Conservation (phyloP, 1,140 invertebrate genomes). For the Cyclargus thomasi region DNA sequence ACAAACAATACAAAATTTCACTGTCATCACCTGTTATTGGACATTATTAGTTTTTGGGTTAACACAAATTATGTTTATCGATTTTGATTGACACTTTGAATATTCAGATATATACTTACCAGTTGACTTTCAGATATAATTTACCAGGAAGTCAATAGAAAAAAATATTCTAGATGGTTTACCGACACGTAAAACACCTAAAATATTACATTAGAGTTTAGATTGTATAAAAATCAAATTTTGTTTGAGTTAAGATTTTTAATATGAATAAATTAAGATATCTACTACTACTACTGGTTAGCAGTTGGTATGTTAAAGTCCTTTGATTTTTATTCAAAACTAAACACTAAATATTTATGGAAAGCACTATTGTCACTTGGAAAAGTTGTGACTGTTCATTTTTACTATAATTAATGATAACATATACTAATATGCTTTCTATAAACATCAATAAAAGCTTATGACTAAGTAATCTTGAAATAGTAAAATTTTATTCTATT, state of each 20-base stretch:
- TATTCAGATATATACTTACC: conserved; percentile 25
- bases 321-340: not conserved
- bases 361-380: not conserved
- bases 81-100: conserved; percentile 72
- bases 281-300: too few species aligned
- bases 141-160: conserved; percentile 8
- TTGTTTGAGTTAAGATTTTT: too few species aligned
- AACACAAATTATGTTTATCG: conserved; percentile 43
- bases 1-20: conserved; percentile 29
- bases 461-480: not conserved
- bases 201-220: conserved; percentile 7
- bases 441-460: not conserved
- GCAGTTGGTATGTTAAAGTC: not conserved
- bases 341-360: not conserved
- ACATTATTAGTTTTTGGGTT: conserved; percentile 54
- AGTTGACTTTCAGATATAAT: conserved; percentile 6
- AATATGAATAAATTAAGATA: too few species aligned
- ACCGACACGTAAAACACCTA: conserved; percentile 9
- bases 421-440: not conserved
- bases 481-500: not conserved
- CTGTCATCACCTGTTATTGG: conserved; percentile 47
- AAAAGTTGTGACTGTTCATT: not conserved
- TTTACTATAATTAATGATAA: too few species aligned
- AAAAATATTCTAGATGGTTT: not conserved
- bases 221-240: not conserved